phyloP scores from a whole-genome alignment of 2,113 vertebrate species.

The Planiliza haematocheilus region DNA sequence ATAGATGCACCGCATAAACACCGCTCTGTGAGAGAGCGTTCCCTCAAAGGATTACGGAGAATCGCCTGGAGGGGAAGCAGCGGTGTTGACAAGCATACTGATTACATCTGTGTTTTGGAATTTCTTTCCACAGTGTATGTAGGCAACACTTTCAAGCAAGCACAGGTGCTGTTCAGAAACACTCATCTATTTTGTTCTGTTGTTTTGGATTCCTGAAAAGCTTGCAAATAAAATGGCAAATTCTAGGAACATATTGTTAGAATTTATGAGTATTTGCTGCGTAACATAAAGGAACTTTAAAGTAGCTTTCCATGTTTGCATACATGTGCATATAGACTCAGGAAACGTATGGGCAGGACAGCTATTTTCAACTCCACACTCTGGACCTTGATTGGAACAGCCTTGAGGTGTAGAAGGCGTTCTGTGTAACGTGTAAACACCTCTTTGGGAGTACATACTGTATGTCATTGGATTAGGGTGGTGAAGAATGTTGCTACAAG shows the following conservation, averaged over 20 bases:
- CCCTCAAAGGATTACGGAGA: neutral
- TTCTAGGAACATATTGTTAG: neutral
- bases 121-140: slow-evolving; percentile 14
- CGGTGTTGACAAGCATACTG: slow-evolving; percentile 39
- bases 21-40: neutral
- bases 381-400: neutral
- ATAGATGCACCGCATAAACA: neutral
- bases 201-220: no score
- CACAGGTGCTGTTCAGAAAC: slow-evolving; percentile 2
- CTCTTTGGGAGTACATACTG: neutral
- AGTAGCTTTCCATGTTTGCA: neutral
- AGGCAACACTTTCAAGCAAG: slow-evolving; percentile 14
- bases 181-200: neutral
- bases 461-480: neutral
- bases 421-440: slow-evolving; percentile 54
- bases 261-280: neutral
- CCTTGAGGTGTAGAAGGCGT: slow-evolving; percentile 8
- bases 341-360: neutral
- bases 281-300: neutral
- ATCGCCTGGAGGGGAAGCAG: slow-evolving; percentile 33
- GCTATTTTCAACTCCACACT: neutral
- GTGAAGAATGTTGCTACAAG: slow-evolving; percentile 64
- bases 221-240: neutral
- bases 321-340: neutral
- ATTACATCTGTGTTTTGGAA: slow-evolving; percentile 26